phyloP scores from a whole-genome alignment of 2,113 vertebrate species.

The Meriones unguiculatus region DNA sequence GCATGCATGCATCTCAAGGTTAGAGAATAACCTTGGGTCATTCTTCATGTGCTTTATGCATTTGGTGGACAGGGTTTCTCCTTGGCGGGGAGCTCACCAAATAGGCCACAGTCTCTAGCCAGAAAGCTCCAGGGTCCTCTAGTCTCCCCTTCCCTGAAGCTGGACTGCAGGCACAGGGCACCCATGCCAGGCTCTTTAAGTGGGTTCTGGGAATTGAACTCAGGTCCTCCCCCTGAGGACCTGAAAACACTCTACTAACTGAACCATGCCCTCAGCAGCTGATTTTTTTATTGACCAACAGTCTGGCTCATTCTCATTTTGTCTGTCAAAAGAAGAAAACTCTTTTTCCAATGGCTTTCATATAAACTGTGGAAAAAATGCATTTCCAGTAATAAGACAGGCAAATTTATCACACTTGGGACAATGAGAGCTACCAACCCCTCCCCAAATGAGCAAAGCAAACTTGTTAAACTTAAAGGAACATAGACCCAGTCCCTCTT shows the following conservation, averaged over 20 bases:
- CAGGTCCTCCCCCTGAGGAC: not conserved
- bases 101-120: not conserved
- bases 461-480: conserved; percentile 28
- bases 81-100: not conserved
- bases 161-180: not conserved
- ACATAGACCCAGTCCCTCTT: not conserved
- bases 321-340: not conserved
- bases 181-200: too few species aligned
- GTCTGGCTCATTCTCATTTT: not conserved
- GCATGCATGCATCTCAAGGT: not conserved
- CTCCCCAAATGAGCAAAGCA: not conserved
- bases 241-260: too few species aligned
- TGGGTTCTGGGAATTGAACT: not conserved
- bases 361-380: not conserved
- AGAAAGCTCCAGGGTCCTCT: not conserved
- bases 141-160: not conserved
- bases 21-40: not conserved
- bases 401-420: not conserved
- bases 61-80: not conserved
- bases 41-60: not conserved
- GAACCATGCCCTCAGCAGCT: not conserved
- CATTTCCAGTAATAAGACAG: not conserved
- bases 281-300: not conserved
- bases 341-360: not conserved
- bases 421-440: not conserved